A percentile compares a stretch with the other conserved stretches of the same genome.
Evolutionary conservation across 1,140 invertebrate species (phyloP).

Genomic region (Zophobas morio): DNA sequence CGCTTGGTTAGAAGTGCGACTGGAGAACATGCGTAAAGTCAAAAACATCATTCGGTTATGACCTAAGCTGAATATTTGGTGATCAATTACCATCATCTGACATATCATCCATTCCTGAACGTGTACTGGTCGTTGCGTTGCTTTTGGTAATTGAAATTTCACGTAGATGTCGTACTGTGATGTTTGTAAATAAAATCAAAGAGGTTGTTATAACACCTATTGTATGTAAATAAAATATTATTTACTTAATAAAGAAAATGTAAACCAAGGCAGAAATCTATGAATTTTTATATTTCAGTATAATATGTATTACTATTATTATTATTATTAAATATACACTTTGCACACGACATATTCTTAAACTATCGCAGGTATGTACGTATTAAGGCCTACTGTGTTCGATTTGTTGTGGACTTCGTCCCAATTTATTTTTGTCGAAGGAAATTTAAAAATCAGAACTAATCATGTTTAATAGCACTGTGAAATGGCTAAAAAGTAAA

Average conservation of each 20-base stretch:
- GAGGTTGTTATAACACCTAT: conserved; percentile 57
- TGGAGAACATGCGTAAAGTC: conserved; percentile 64
- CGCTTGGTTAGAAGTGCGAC: conserved; percentile 65
- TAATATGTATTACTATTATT: neutral
- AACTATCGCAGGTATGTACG: conserved; percentile 19
- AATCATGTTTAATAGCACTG: too few relatives aligned
- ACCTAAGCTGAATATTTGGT: conserved; percentile 62
- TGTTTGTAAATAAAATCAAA: conserved; percentile 55
- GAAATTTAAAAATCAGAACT: neutral
- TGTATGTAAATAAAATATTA: conserved; percentile 18
- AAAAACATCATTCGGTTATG: conserved; percentile 66
- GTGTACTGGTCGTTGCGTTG: neutral
- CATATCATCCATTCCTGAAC: conserved; percentile 23
- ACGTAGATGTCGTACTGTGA: conserved; percentile 45
- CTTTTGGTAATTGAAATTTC: too few relatives aligned
- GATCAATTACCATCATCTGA: conserved; percentile 47
- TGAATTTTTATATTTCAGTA: conserved; percentile 27
- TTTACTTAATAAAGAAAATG: conserved; percentile 28
- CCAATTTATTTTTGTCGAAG: conserved; percentile 2
- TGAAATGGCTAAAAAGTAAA: too few relatives aligned
- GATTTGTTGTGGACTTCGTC: neutral
- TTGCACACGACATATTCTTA: conserved; percentile 14
- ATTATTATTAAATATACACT: conserved; percentile 14
- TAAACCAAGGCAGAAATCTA: conserved; percentile 7
- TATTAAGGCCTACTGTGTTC: conserved; percentile 19